phyloP scores from a whole-genome alignment of 2,113 vertebrate species.

The Sitta europaea region DNA sequence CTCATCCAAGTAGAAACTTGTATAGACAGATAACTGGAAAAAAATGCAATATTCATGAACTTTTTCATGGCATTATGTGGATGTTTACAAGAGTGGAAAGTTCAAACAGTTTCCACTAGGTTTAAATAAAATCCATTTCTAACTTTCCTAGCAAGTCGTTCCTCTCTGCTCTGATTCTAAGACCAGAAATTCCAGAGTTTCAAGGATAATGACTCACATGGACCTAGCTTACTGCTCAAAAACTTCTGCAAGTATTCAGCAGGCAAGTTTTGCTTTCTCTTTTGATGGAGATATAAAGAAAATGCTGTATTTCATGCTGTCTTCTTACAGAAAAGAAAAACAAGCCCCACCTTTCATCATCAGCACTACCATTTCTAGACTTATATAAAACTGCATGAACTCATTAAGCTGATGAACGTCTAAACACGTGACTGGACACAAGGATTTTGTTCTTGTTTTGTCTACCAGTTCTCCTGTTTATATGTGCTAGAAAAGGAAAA shows the following conservation, averaged over 20 bases:
- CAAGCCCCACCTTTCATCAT: conserved; percentile 32
- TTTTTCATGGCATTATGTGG: conserved; percentile 81
- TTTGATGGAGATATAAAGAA: conserved; percentile 66
- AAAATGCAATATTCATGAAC: conserved; percentile 82
- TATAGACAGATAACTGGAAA: conserved; percentile 84
- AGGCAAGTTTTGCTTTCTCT: conserved; percentile 58
- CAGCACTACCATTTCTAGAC: conserved; percentile 69
- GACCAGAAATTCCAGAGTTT: conserved; percentile 40
- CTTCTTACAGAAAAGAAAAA: conserved; percentile 63
- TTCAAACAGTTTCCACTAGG: conserved; percentile 69
- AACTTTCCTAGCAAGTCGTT: conserved; percentile 61
- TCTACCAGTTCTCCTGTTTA: conserved; percentile 71
- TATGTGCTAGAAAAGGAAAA: conserved; percentile 68
- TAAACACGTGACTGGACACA: conserved; percentile 64
- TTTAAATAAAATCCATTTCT: conserved; percentile 73
- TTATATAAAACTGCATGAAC: conserved; percentile 67
- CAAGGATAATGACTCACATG: conserved; percentile 37
- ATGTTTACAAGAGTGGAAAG: conserved; percentile 83
- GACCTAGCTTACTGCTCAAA: conserved; percentile 55
- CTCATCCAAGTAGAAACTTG: conserved; percentile 76
- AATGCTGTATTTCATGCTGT: conserved; percentile 58
- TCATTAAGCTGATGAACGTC: conserved; percentile 71
- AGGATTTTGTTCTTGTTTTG: conserved; percentile 71
- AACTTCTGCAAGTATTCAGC: conserved; percentile 53
- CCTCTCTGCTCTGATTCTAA: conserved; percentile 29